Evolutionary conservation across 2,888 invertebrate genomes (phyloP), one percentile per base, ranked within the genome.

Genomic region (Physocephala rufipes): DNA sequence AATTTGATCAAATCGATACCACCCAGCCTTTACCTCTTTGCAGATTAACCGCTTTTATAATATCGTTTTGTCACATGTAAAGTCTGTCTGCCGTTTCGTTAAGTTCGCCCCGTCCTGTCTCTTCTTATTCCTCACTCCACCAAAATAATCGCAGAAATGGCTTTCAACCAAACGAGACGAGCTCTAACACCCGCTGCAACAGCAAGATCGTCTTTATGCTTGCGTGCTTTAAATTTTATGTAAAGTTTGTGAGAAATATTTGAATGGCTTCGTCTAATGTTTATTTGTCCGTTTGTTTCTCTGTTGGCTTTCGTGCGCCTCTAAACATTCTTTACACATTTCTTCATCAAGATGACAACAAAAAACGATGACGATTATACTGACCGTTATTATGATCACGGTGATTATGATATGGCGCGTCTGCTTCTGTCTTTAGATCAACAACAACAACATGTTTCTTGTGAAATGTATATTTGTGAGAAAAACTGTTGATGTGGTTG

Each of bases 221-320:
- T 66, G 66, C 55, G 30, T 66, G 66, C 66, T 55, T 53, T 30
- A 66, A 66, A 30, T 51, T 66, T 66, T 43, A 55, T 55, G 66
- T 66, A 66, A 66, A 47, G 53, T 66, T 66, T 53, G 55, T 66
- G 53, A 55, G 66, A 53, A 66, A 66, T 55, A 53, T 53, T 66
- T 63, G 36, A 28, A 66, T 66, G 53, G 2, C 36, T 53, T 36
- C 21, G 21, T 53, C 16, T 15, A 51, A 53, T 36, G 36, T 19
- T 24, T 15, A 36, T 21, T 53, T 28, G 66, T 55, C 36, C 24
- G 24, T 28, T 47, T 63, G 47, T 7, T 26, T 63, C 24, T 45
- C 9, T 28, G 26, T 13, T n/a, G 28, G 9, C 15, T 24, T 28
- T 58, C 36, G 13, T 24, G 58, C 16, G 16, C 26, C 15, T 58